phyloP scores from a whole-genome alignment of 2,797 vertebrate species.

The Girardinus metallicus region DNA sequence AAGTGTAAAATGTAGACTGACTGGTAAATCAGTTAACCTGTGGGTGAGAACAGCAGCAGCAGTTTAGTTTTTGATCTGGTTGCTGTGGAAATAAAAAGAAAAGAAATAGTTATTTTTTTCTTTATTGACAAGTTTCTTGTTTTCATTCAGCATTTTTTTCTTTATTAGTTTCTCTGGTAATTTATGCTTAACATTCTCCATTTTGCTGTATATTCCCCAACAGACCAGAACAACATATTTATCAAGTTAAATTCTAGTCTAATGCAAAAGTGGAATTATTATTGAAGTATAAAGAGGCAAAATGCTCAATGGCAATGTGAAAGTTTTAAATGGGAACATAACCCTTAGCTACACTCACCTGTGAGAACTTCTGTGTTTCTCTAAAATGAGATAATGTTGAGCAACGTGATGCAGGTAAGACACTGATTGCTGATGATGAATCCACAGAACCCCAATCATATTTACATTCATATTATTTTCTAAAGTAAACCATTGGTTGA shows the following conservation, averaged over 20 bases:
- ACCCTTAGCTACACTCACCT: neutral
- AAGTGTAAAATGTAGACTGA: neutral
- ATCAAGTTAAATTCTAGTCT: neutral
- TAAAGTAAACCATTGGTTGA: neutral
- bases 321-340: neutral
- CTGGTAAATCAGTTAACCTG: neutral
- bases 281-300: neutral
- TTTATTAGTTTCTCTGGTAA: neutral
- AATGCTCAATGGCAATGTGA: neutral
- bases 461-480: neutral
- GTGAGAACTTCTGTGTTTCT: neutral
- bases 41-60: neutral
- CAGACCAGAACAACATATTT: neutral
- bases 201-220: neutral
- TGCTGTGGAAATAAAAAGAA: neutral
- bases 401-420: neutral
- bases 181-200: neutral
- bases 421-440: neutral
- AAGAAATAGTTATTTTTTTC: neutral
- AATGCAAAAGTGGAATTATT: neutral
- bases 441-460: neutral
- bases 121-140: neutral
- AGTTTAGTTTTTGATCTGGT: neutral
- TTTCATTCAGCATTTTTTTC: neutral
- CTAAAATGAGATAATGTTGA: neutral